Evolutionary conservation across 2,113 vertebrate species (phyloP).

Genomic region (Thomomys bottae): DNA sequence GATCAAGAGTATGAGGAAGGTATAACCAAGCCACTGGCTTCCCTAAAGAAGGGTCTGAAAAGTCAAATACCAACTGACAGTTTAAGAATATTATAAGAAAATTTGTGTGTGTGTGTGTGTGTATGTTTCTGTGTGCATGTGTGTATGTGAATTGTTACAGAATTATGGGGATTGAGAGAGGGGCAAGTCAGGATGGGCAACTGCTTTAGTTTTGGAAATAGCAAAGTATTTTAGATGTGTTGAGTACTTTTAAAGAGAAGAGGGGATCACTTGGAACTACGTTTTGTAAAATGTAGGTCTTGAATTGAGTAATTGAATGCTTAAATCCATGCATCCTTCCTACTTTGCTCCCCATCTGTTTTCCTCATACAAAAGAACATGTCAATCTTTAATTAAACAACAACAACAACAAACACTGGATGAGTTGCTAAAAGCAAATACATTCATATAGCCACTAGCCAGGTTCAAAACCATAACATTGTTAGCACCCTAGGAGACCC

Average conservation of each 20-base stretch:
- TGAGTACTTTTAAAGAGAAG: conserved; percentile 44
- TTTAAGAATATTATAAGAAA: neutral
- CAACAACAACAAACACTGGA: neutral
- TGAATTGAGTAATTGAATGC: conserved; percentile 3
- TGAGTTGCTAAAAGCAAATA: neutral
- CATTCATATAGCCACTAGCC: neutral
- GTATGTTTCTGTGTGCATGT: neutral
- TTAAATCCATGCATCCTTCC: neutral
- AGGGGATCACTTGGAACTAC: neutral
- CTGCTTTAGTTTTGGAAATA: conserved; percentile 42
- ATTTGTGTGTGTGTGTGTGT: neutral
- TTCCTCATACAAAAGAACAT: neutral
- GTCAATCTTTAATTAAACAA: neutral
- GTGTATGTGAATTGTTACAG: neutral
- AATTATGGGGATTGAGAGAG: neutral
- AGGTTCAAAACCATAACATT: neutral
- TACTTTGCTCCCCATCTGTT: neutral
- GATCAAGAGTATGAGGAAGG: neutral
- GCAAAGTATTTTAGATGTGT: neutral
- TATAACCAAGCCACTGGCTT: neutral
- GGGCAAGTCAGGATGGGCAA: neutral
- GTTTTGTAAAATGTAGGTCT: neutral
- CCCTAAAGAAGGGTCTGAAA: neutral
- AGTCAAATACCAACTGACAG: neutral
- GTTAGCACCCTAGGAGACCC: neutral